Conservation (phyloP, 2,797 vertebrate species). For the Characodon lateralis region DNA sequence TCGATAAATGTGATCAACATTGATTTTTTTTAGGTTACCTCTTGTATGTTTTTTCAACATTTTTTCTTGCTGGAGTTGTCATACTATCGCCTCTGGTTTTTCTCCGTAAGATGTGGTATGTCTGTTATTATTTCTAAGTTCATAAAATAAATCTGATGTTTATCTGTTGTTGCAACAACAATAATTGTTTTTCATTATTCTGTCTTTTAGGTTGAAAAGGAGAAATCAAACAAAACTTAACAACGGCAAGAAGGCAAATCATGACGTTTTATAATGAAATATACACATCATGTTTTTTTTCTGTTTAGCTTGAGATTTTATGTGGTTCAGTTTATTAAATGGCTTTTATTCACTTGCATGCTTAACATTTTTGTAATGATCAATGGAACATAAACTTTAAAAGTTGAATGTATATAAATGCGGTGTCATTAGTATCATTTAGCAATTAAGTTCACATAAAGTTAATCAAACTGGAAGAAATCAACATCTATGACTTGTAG, state of each 20-base stretch:
- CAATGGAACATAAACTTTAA: not conserved
- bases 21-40: conserved; percentile 70
- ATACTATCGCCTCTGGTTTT: conserved; percentile 79
- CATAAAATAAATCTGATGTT: not conserved
- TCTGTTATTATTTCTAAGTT: conserved; percentile 34
- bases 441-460: not conserved
- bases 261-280: conserved; percentile 22
- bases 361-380: not conserved
- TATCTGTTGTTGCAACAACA: not conserved
- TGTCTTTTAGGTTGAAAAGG: conserved; percentile 59
- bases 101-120: conserved; percentile 84
- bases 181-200: not conserved
- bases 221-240: conserved; percentile 48
- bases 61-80: conserved; percentile 78
- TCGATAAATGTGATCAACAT: not conserved
- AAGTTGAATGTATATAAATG: not conserved
- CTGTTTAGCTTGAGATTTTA: not conserved
- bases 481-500: not conserved
- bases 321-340: not conserved
- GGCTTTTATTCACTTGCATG: not conserved
- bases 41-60: conserved; percentile 75
- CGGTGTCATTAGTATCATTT: not conserved
- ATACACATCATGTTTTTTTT: conserved; percentile 19
- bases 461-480: not conserved
- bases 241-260: conserved; percentile 50